Evolutionary conservation across 2,888 invertebrate genomes (phyloP).

Genomic region (Acanthoscelides obtectus): DNA sequence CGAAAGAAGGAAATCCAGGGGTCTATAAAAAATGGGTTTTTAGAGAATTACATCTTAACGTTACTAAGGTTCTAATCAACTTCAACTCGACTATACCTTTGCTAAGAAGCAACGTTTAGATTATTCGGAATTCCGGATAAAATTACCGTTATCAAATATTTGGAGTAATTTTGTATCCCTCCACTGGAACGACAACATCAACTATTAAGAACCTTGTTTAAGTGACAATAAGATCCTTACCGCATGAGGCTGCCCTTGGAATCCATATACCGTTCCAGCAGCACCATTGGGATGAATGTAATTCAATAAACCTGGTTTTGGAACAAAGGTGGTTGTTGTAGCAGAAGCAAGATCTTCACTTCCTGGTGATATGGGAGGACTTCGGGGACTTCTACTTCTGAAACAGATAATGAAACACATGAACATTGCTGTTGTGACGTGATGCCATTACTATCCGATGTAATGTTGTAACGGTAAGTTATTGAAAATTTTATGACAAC

Average conservation of each 20-base stretch:
- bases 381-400: slow-evolving; percentile 52
- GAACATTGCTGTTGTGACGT: not conserved
- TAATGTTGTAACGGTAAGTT: too few relatives aligned
- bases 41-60: too few relatives aligned
- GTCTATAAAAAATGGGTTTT: not conserved
- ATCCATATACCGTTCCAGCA: slow-evolving; percentile 37
- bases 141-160: too few relatives aligned
- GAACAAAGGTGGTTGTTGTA: slow-evolving; percentile 51
- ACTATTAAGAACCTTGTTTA: too few relatives aligned
- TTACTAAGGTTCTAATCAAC: too few relatives aligned
- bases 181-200: too few relatives aligned
- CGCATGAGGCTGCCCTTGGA: slow-evolving; percentile 49
- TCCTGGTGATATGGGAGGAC: slow-evolving; percentile 82
- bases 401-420: not conserved
- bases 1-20: not conserved
- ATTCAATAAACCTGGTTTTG: slow-evolving; percentile 57
- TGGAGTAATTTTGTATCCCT: too few relatives aligned
- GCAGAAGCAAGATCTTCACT: slow-evolving; percentile 61
- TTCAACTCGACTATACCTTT: too few relatives aligned
- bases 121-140: too few relatives aligned
- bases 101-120: too few relatives aligned
- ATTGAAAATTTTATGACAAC: too few relatives aligned
- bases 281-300: slow-evolving; percentile 40
- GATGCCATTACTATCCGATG: not conserved
- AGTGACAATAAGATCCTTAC: too few relatives aligned